phyloP scores from a whole-genome alignment of 2,797 vertebrate species.

The Gallirallus australis region DNA sequence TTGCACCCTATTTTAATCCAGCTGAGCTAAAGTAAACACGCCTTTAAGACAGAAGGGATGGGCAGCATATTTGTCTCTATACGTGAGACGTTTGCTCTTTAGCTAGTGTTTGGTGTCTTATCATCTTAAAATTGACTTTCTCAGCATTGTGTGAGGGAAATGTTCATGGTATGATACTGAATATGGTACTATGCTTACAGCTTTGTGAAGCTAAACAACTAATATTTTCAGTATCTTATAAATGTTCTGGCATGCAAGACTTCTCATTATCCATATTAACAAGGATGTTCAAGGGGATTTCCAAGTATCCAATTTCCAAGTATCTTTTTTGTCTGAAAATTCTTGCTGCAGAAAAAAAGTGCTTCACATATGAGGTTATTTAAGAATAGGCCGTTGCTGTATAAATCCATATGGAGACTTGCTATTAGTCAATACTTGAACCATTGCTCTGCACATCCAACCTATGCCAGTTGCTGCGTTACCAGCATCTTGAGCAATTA shows the following conservation, averaged over 20 bases:
- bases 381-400: not conserved
- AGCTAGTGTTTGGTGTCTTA: not conserved
- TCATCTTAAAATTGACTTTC: not conserved
- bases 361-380: not conserved
- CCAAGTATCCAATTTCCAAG: not conserved
- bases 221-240: not conserved
- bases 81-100: not conserved
- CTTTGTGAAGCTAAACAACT: constrained; percentile 7
- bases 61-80: not conserved
- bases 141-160: not conserved
- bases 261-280: not conserved
- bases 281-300: not conserved
- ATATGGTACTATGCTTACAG: not conserved
- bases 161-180: not conserved
- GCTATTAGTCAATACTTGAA: constrained; percentile 3
- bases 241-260: not conserved
- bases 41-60: not conserved
- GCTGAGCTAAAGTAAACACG: not conserved
- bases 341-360: not conserved
- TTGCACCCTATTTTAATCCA: not conserved
- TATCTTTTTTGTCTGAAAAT: not conserved
- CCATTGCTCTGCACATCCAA: not conserved
- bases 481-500: not conserved
- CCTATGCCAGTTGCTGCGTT: not conserved
- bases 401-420: not conserved